phyloP scores from a whole-genome alignment of 2,113 vertebrate species.

The Tilapia sparmanii region DNA sequence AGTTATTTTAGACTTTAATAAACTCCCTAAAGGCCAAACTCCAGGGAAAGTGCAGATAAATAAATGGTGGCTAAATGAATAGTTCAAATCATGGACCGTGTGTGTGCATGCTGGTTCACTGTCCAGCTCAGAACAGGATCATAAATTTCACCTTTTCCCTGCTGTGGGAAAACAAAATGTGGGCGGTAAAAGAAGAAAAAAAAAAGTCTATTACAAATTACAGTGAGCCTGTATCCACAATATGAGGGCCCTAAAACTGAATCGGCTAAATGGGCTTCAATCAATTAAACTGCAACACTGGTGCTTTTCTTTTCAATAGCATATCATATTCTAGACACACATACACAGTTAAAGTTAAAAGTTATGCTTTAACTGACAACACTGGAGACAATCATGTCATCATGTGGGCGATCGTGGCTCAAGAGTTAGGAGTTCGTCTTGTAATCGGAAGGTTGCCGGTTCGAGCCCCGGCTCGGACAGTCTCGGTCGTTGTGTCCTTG shows the following conservation, averaged over 20 bases:
- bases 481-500: too few species aligned
- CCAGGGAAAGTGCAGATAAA: neutral
- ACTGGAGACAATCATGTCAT: neutral
- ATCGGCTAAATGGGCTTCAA: neutral
- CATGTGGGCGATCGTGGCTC: too few species aligned
- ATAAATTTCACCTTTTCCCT: neutral
- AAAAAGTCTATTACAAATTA: neutral
- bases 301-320: neutral
- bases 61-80: neutral
- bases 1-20: neutral
- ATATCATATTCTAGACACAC: neutral
- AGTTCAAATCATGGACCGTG: neutral
- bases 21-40: neutral
- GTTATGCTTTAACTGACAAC: neutral
- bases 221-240: neutral
- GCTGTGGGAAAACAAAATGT: neutral
- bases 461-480: too few species aligned
- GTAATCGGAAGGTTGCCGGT: too few species aligned
- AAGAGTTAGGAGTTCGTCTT: too few species aligned
- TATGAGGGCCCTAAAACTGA: neutral
- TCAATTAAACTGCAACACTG: neutral
- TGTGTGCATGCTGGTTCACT: neutral
- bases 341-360: neutral
- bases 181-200: accelerated
- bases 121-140: neutral